Evolutionary conservation across 2,888 invertebrate genomes (phyloP), one percentile per base, ranked within the genome.

Genomic region (Yponomeuta cagnagella): DNA sequence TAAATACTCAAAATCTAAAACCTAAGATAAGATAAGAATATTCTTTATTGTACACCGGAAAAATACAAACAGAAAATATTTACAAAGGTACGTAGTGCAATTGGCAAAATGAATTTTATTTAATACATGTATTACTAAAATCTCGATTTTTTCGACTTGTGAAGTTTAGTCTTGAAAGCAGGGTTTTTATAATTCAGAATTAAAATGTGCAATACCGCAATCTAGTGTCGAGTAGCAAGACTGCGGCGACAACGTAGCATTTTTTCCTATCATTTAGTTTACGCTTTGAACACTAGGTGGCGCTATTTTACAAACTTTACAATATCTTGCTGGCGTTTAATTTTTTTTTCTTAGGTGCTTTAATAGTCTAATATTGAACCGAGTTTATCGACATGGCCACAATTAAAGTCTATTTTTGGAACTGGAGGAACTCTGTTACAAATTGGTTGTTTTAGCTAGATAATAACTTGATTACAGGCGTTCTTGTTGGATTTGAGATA

Each of bases 181-280:
- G 43, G 43, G 43, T 43, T 43, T 43, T 5, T 8, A 6, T 8
- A 43, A 43, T 43, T 23, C 23, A 23, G 23, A 23, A 23, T 23
- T 23, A 23, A 23, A 0, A 8, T 8, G 43, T 43, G 1, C 52
- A 58, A 33, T 5, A 9, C 31, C 30, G 31, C 65, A 33, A 65
- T 65, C 65, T 65, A 33, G 65, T 9, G 65, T 2, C 65, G 65
- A 65, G 65, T 65, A 65, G 65, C 65, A 33, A 33, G 33, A 65
- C 65, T 65, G 30, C 12, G 10, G 3, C 52, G 12, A 58, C 12
- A 33, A 12, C 33, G 33, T 65, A 30, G 10, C 31, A 31, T 12
- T 31, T 12, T 10, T 65, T 30, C 31, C 9, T 30, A 10, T 65
- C 31, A 33, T 15, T 15, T 43, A 12, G 52, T 58, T 65, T 10